Evolutionary conservation across 2,113 vertebrate genomes (phyloP).

Genomic region (Etheostoma spectabile): DNA sequence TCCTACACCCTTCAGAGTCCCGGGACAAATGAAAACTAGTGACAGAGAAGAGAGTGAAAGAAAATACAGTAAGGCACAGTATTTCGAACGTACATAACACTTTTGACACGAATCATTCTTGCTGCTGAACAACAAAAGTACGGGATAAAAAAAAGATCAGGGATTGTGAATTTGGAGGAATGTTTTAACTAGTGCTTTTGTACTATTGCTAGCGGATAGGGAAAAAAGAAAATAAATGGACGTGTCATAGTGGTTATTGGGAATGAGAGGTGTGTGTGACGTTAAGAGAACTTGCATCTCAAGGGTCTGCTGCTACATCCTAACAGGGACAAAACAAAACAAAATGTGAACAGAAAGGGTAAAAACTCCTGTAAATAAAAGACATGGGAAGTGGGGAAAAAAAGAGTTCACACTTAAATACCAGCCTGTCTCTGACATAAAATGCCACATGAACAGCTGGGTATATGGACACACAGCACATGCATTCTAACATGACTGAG

Average conservation of each 20-base stretch:
- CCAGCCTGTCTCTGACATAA: conserved; percentile 59
- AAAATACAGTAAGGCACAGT: conserved; percentile 44
- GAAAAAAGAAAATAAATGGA: conserved; percentile 48
- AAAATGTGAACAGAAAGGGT: conserved; percentile 57
- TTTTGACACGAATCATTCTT: conserved; percentile 58
- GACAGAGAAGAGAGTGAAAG: conserved; percentile 76
- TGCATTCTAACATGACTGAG: conserved; percentile 80
- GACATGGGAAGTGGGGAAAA: conserved; percentile 62
- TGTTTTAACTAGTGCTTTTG: conserved; percentile 67
- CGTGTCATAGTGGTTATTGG: conserved; percentile 45
- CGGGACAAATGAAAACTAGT: conserved; percentile 99
- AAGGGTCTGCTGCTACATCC: conserved; percentile 75
- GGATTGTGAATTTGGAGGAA: conserved; percentile 68
- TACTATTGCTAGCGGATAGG: conserved; percentile 47
- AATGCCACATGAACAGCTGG: conserved; percentile 63
- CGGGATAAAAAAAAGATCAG: conserved; percentile 66
- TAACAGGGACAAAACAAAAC: conserved; percentile 65
- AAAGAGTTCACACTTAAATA: conserved; percentile 50
- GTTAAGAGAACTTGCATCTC: conserved; percentile 68
- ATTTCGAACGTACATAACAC: conserved; percentile 3
- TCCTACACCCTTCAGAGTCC: conserved; percentile 95
- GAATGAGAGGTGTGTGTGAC: conserved; percentile 54
- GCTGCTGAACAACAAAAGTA: conserved; percentile 61
- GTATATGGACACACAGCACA: conserved; percentile 75
- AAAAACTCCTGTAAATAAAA: conserved; percentile 81